A percentile compares a stretch with the other conserved stretches of the same genome.
phyloP scores from a whole-genome alignment of 2,888 invertebrate genomes.

The Zygothrica quintamaculata region DNA sequence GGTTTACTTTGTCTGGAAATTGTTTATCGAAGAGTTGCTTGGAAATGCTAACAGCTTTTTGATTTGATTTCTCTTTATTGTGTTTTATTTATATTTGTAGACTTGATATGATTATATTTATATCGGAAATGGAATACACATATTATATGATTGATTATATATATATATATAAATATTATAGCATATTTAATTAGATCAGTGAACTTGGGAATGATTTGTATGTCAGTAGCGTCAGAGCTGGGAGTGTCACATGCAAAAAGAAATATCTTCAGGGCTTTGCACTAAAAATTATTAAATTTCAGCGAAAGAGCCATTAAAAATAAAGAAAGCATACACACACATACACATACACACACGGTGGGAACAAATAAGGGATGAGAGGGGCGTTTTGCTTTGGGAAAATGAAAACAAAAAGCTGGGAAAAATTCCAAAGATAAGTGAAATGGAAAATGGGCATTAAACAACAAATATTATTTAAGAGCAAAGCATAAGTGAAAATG shows the following conservation, averaged over 20 bases:
- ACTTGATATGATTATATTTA: constrained; percentile 16
- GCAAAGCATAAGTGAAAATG: constrained; percentile 43
- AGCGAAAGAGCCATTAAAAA: constrained; percentile 30
- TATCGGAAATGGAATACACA: background rate
- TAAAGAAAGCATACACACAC: no score
- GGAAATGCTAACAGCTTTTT: constrained; percentile 24
- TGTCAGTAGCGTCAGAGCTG: constrained; percentile 53
- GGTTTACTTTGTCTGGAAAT: constrained; percentile 8
- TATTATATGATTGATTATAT: no score
- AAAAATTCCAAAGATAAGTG: constrained; percentile 4
- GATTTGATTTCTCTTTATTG: constrained; percentile 24
- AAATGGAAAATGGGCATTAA: constrained; percentile 19
- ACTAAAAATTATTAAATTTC: constrained; percentile 70
- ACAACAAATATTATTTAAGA: constrained; percentile 61
- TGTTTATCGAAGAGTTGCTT: constrained; percentile 48
- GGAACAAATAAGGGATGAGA: no score
- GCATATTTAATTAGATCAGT: constrained; percentile 12
- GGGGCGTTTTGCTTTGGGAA: background rate
- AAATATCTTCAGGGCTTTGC: constrained; percentile 38
- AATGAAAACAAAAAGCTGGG: background rate
- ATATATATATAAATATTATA: no score
- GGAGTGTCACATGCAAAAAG: constrained; percentile 38
- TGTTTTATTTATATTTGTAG: constrained; percentile 10
- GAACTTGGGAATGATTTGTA: constrained; percentile 30
- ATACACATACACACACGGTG: no score